phyloP scores from a whole-genome alignment of 2,888 invertebrate genomes.

The Tiliacea aurago region DNA sequence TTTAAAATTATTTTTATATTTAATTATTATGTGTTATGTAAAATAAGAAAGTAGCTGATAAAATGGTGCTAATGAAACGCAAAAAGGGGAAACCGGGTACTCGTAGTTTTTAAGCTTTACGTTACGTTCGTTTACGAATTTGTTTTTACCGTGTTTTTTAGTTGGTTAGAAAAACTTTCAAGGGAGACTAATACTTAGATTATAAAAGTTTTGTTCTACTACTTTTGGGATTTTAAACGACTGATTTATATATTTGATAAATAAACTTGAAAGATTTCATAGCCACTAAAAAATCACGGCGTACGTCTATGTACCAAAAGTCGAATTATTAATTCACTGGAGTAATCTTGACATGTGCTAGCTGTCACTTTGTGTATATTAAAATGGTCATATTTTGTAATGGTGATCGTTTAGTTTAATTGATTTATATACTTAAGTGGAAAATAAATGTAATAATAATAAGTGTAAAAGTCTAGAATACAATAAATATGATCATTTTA shows the following conservation, averaged over 20 bases:
- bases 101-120: slow-evolving; percentile 41
- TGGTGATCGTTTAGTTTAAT: too few species aligned
- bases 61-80: slow-evolving; percentile 82
- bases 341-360: too few species aligned
- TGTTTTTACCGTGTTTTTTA: neutral
- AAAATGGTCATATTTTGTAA: too few species aligned
- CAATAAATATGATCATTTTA: too few species aligned
- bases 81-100: slow-evolving; percentile 75
- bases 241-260: neutral
- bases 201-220: neutral
- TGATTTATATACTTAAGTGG: too few species aligned
- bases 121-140: slow-evolving; percentile 18
- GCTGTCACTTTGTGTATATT: too few species aligned
- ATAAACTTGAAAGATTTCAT: neutral
- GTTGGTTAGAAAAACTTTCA: neutral
- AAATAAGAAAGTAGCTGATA: slow-evolving; percentile 76
- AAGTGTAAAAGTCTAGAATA: too few species aligned
- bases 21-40: slow-evolving; percentile 21
- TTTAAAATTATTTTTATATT: too few species aligned
- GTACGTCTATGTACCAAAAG: neutral
- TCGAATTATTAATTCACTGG: too few species aligned
- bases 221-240: neutral
- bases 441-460: too few species aligned
- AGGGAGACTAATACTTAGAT: neutral
- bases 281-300: neutral